Conservation (phyloP, 2,888 invertebrate species). For the Scaptomyza tumidula region DNA sequence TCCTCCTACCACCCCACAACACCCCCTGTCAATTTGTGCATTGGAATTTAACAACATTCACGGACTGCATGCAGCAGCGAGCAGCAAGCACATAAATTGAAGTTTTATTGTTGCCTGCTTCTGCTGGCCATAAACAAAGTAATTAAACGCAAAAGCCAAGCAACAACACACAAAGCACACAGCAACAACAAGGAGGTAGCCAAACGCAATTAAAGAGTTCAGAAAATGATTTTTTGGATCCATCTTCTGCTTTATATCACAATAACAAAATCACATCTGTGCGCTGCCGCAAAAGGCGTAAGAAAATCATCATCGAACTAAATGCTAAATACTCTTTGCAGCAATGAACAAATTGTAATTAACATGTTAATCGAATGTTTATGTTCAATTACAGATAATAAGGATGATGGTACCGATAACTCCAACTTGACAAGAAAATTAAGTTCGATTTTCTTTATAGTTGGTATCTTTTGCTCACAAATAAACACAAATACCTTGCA, state of each 20-base stretch:
- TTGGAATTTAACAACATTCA: slow-evolving; percentile 73
- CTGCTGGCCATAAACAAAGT: slow-evolving; percentile 76
- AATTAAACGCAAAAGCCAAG: slow-evolving; percentile 74
- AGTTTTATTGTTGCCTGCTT: slow-evolving; percentile 73
- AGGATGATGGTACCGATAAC: no score
- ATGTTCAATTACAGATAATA: background rate
- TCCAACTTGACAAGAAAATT: no score
- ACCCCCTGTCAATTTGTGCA: slow-evolving; percentile 73
- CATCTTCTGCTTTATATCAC: slow-evolving; percentile 64
- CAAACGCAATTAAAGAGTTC: slow-evolving; percentile 75
- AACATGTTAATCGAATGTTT: background rate
- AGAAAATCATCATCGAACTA: no score
- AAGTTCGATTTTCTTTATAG: no score
- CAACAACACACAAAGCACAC: slow-evolving; percentile 26
- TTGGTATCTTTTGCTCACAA: background rate
- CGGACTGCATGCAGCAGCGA: slow-evolving; percentile 37
- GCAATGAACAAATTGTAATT: background rate
- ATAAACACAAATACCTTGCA: no score
- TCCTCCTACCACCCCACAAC: background rate
- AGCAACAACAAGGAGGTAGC: slow-evolving; percentile 27
- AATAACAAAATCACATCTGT: slow-evolving; percentile 38
- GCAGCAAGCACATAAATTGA: slow-evolving; percentile 70
- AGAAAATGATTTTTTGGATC: slow-evolving; percentile 56
- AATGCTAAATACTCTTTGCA: slow-evolving; percentile 11
- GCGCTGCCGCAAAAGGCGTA: slow-evolving; percentile 45